Conservation (phyloP, 2,888 invertebrate species). For the Agrotis ipsilon region DNA sequence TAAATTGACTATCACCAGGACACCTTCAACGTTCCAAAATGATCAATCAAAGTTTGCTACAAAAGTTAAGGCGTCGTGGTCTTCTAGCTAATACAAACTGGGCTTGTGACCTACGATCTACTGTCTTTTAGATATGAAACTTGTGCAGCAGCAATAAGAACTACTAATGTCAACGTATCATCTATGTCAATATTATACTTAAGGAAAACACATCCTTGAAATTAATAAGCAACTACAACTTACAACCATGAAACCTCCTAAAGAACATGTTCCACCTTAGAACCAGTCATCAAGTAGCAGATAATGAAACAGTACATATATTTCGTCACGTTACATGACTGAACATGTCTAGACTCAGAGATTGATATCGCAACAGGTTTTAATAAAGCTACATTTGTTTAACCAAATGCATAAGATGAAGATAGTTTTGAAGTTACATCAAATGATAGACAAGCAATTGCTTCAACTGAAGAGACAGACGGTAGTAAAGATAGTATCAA, state of each 20-base stretch:
- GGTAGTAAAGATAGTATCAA: not conserved
- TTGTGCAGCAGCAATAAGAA: too few species aligned
- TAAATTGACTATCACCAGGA: not conserved
- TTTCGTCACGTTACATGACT: constrained; percentile 16
- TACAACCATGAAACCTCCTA: not conserved
- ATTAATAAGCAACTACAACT: not conserved
- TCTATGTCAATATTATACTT: too few species aligned
- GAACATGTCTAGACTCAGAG: constrained; percentile 15
- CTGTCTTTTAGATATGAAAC: too few species aligned
- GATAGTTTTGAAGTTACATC: not conserved
- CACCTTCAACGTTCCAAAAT: too few species aligned
- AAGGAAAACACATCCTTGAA: not conserved
- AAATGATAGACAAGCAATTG: not conserved
- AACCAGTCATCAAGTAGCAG: constrained; percentile 1
- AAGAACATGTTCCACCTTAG: constrained; percentile 11
- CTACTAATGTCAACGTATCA: too few species aligned
- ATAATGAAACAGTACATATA: constrained; percentile 6
- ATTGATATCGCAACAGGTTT: constrained; percentile 43
- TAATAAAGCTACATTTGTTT: constrained; percentile 9
- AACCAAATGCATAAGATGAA: not conserved
- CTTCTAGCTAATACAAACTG: too few species aligned
- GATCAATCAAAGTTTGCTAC: too few species aligned
- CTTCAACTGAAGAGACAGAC: not conserved
- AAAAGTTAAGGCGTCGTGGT: too few species aligned
- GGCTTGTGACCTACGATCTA: too few species aligned